Percentiles rank a stretch among this genome's conserved stretches.
These are phyloP conservation scores for Lithophane socia DNA, from an alignment of 2,888 invertebrate genomes.

Conservation along the genomic window DNA sequence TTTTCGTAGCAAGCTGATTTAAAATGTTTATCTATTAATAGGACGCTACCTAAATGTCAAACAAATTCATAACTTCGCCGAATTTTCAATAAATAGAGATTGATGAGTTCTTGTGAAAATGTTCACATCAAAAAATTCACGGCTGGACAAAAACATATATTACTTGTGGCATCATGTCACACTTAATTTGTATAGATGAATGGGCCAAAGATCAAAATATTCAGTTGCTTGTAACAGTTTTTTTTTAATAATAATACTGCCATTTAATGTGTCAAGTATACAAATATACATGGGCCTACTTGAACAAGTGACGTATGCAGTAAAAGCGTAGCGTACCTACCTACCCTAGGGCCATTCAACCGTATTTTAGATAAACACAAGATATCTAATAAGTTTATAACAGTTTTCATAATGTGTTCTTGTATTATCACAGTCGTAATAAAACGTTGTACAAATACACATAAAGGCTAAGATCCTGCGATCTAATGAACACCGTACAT, in stretches of 20 bases:
- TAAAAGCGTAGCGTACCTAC: slow-evolving; percentile 9
- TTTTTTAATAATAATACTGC: slow-evolving; percentile 9
- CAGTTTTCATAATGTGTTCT: slow-evolving; percentile 57
- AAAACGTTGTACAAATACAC: slow-evolving; percentile 70
- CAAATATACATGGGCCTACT: slow-evolving; percentile 16
- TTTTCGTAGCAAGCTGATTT: neutral
- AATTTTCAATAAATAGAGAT: slow-evolving; percentile 48
- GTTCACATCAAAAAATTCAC: slow-evolving; percentile 30
- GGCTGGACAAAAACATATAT: slow-evolving; percentile 55
- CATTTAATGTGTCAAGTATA: slow-evolving; percentile 13
- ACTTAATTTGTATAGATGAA: slow-evolving; percentile 53
- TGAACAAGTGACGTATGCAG: slow-evolving; percentile 14
- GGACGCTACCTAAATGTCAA: slow-evolving; percentile 37
- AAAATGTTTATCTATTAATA: slow-evolving; percentile 14
- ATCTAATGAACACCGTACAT: slow-evolving; percentile 69
- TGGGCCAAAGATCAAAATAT: slow-evolving; percentile 50
- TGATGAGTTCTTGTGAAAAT: slow-evolving; percentile 43
- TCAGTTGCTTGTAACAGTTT: slow-evolving; percentile 27
- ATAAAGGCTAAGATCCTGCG: slow-evolving; percentile 55
- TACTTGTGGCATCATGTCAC: slow-evolving; percentile 38
- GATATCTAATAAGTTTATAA: slow-evolving; percentile 43
- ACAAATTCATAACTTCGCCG: slow-evolving; percentile 40
- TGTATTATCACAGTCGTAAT: slow-evolving; percentile 68
- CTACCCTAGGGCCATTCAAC: slow-evolving; percentile 54
- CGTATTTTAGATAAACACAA: slow-evolving; percentile 23